These are phyloP conservation scores for Diorhabda elongata DNA, from an alignment of 1,140 invertebrate species.

Conservation along the genomic window DNA sequence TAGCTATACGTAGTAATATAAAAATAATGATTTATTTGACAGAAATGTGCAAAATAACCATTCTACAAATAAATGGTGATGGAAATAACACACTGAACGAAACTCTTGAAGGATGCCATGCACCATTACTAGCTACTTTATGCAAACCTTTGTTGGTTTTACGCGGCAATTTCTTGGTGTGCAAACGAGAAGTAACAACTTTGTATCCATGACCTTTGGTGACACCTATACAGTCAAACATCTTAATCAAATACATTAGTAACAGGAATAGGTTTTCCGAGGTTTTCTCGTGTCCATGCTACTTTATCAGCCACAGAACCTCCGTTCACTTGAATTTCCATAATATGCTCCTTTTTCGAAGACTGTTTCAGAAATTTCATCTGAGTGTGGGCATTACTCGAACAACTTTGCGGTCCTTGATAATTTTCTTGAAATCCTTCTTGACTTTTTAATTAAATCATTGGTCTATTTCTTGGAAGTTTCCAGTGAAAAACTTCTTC, in stretches of 20 bases:
- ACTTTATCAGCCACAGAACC: slow-evolving; percentile 94
- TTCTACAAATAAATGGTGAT: too few species aligned
- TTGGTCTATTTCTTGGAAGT: slow-evolving; percentile 98
- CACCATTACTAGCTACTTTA: slow-evolving; percentile 99
- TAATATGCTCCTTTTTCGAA: slow-evolving; percentile 99
- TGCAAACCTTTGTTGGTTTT: slow-evolving; percentile 99
- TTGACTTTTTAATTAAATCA: slow-evolving; percentile 94
- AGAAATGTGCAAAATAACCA: too few species aligned
- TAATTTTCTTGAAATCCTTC: slow-evolving; percentile 93
- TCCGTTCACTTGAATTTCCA: slow-evolving; percentile 99
- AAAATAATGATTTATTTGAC: too few species aligned
- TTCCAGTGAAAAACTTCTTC: slow-evolving; percentile 99
- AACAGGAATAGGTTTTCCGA: slow-evolving; percentile 92
- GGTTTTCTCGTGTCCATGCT: slow-evolving; percentile 91
- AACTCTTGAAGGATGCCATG: slow-evolving; percentile 99
- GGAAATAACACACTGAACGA: slow-evolving; percentile 79
- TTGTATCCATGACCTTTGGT: slow-evolving; percentile 99
- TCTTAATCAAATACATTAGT: slow-evolving; percentile 86
- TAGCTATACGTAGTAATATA: too few species aligned
- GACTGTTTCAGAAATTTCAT: slow-evolving; percentile 96
- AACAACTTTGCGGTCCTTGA: slow-evolving; percentile 97
- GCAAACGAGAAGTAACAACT: slow-evolving; percentile 99
- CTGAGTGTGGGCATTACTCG: slow-evolving; percentile 97
- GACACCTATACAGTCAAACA: slow-evolving; percentile 98
- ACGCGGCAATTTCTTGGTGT: slow-evolving; percentile 98